phyloP scores from a whole-genome alignment of 2,113 vertebrate species.

The Sylvietta virens region DNA sequence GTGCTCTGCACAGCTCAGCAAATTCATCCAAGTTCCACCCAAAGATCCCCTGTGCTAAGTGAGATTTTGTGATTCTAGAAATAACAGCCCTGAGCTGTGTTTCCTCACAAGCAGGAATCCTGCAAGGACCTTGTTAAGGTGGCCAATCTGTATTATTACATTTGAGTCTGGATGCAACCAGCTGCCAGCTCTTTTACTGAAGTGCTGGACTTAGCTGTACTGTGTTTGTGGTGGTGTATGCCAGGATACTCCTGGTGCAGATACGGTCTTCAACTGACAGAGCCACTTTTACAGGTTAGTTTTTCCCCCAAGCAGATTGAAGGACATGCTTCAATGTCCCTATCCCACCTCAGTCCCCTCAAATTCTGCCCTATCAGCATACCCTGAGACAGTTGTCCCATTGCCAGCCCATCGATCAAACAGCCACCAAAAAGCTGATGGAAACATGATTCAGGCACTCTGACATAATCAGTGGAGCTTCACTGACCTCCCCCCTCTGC shows the following conservation, averaged over 20 bases:
- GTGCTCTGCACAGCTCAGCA: background rate
- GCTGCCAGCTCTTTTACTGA: background rate
- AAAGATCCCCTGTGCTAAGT: background rate
- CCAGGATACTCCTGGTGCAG: background rate
- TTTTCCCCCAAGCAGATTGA: background rate
- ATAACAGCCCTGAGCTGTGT: rapidly evolving
- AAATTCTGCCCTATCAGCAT: background rate
- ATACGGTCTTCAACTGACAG: background rate
- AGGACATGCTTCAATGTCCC: background rate
- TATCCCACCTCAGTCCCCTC: background rate
- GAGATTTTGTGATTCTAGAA: background rate
- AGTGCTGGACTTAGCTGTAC: background rate
- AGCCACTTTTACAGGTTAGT: background rate
- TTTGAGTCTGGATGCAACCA: background rate
- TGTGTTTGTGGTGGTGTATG: background rate
- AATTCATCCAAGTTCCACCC: background rate
- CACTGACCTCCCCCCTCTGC: background rate
- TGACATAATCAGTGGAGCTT: background rate
- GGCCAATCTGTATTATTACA: rapidly evolving
- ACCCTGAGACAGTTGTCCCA: background rate
- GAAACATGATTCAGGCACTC: background rate
- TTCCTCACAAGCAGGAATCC: background rate
- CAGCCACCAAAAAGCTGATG: background rate
- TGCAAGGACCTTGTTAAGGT: background rate
- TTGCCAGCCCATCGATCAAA: background rate